These are phyloP conservation scores for Ceratina calcarata DNA, from an alignment of 1,140 invertebrate species.

Conservation along the genomic window DNA sequence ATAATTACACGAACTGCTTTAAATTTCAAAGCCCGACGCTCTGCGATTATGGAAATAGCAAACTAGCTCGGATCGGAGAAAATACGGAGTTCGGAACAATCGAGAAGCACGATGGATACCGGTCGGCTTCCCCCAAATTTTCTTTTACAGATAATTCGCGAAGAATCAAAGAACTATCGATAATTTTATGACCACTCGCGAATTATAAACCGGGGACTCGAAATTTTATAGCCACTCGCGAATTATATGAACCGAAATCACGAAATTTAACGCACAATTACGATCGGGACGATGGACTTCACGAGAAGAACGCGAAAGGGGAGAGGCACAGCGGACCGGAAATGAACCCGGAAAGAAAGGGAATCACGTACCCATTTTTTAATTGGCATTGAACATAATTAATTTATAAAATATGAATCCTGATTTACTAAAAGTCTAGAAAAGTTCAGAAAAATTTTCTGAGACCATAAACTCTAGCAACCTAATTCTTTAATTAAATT, in stretches of 20 bases:
- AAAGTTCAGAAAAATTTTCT: too few relatives aligned
- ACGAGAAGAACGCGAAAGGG: too few relatives aligned
- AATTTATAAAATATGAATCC: not conserved
- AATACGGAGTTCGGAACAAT: too few relatives aligned
- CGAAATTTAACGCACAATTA: not conserved
- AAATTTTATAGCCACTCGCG: not conserved
- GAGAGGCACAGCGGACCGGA: too few relatives aligned
- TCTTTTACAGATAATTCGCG: not conserved
- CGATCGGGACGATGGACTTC: not conserved
- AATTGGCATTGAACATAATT: not conserved
- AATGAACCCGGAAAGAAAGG: not conserved
- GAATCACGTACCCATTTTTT: not conserved
- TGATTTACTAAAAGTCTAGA: too few relatives aligned
- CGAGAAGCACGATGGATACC: too few relatives aligned
- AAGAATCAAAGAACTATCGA: not conserved
- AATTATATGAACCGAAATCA: not conserved
- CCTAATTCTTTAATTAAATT: too few relatives aligned
- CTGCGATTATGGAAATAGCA: too few relatives aligned
- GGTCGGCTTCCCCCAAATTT: not conserved
- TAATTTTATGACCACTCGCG: not conserved
- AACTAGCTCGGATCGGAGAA: too few relatives aligned
- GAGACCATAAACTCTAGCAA: too few relatives aligned
- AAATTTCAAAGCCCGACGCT: too few relatives aligned
- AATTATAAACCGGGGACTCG: not conserved
- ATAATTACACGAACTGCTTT: too few relatives aligned